Conservation (phyloP, 2,113 vertebrate species). For the Plectropomus leopardus region DNA sequence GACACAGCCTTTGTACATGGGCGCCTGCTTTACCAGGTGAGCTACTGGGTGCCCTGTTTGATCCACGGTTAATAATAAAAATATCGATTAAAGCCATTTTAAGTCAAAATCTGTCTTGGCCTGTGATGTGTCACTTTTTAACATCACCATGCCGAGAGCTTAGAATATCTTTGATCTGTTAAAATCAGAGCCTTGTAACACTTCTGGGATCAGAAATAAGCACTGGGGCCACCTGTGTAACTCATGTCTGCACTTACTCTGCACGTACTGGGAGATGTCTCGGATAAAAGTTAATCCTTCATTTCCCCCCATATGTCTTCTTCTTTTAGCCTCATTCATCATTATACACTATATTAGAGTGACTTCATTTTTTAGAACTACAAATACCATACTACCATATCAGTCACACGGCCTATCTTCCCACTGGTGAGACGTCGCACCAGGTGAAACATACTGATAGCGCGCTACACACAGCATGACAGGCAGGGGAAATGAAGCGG, state of each 20-base stretch:
- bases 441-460: slow-evolving; percentile 67
- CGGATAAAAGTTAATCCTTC: not conserved
- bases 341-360: slow-evolving; percentile 8
- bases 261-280: not conserved
- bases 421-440: slow-evolving; percentile 13
- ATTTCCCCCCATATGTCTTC: not conserved
- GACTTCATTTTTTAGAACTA: slow-evolving; percentile 47
- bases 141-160: not conserved
- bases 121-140: not conserved
- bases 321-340: slow-evolving; percentile 14
- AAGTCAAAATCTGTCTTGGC: not conserved
- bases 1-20: no score
- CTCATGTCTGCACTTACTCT: not conserved
- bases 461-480: slow-evolving; percentile 57
- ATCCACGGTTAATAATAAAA: no score
- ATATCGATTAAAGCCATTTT: not conserved
- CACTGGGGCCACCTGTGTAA: not conserved
- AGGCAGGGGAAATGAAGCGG: slow-evolving; percentile 73
- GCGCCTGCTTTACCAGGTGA: no score
- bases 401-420: slow-evolving; percentile 16
- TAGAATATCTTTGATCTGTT: not conserved
- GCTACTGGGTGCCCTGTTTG: no score
- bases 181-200: not conserved
- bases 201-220: not conserved
- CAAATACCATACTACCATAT: slow-evolving; percentile 49